Conservation (phyloP, 1,140 invertebrate species). For the Portunus trituberculatus region DNA sequence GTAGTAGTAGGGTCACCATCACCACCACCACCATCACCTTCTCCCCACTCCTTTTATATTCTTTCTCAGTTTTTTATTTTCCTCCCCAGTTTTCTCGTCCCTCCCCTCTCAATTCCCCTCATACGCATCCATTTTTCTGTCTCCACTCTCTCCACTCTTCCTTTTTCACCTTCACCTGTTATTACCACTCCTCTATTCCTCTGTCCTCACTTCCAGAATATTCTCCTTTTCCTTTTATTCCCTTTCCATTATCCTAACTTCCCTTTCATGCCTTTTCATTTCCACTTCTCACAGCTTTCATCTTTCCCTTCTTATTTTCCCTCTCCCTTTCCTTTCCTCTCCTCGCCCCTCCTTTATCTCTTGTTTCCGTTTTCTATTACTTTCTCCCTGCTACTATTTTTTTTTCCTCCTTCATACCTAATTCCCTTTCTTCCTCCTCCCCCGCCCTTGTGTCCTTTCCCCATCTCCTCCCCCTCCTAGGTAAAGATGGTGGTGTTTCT, state of each 20-base stretch:
- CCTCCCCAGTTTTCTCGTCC: not conserved
- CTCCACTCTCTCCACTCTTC: not conserved
- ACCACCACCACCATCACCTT: no score
- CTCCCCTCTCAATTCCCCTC: not conserved
- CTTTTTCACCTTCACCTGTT: not conserved
- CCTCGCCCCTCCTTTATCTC: not conserved
- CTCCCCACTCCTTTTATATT: not conserved
- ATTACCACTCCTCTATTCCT: not conserved
- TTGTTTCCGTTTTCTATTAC: not conserved
- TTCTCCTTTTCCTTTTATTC: not conserved
- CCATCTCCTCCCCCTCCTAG: not conserved
- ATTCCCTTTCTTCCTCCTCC: no score
- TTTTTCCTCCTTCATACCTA: not conserved
- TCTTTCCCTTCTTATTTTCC: not conserved
- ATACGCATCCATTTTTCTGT: not conserved
- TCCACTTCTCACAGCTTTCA: not conserved
- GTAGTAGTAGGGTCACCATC: no score
- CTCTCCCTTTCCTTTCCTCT: not conserved
- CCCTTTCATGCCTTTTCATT: not conserved
- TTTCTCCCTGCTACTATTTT: not conserved
- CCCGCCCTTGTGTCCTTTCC: not conserved
- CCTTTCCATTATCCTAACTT: not conserved
- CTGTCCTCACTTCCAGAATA: not conserved
- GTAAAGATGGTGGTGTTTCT: not conserved
- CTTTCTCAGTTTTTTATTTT: not conserved